A percentile compares a stretch with the other conserved stretches of the same genome.
phyloP scores from a whole-genome alignment of 1,140 invertebrate species.

The Coptotermes formosanus region DNA sequence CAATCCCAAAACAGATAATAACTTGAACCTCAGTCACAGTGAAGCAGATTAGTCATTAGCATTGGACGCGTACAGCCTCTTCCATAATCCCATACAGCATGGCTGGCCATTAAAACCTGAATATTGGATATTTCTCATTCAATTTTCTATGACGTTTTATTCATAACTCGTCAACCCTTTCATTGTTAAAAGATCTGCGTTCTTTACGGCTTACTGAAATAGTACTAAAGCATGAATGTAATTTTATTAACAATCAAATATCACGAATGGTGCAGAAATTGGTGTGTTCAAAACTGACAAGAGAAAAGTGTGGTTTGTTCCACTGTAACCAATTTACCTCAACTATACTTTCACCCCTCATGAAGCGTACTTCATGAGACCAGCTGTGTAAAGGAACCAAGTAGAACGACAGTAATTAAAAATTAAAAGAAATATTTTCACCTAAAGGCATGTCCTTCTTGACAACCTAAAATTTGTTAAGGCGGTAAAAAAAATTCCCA shows the following conservation, averaged over 20 bases:
- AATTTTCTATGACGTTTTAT: constrained; percentile 7
- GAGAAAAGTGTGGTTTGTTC: neutral
- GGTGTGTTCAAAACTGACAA: neutral
- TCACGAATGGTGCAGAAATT: neutral
- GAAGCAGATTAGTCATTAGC: neutral
- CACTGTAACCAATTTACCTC: neutral
- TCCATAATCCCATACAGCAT: too few species aligned
- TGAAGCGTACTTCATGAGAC: too few species aligned
- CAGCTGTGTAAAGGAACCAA: too few species aligned
- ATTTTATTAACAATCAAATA: neutral
- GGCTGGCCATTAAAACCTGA: neutral
- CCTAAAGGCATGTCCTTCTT: too few species aligned
- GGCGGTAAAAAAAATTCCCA: too few species aligned
- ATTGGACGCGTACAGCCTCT: neutral
- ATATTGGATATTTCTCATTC: neutral
- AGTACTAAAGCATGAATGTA: neutral
- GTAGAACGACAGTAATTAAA: too few species aligned
- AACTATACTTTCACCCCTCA: too few species aligned
- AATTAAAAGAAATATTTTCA: too few species aligned
- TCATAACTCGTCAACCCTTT: neutral
- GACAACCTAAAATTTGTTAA: too few species aligned
- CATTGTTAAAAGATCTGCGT: neutral
- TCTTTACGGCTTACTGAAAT: neutral
- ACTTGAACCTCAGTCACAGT: neutral
- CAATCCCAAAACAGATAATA: neutral